Evolutionary conservation across 1,140 invertebrate genomes (phyloP).

Genomic region (Myzus persicae): DNA sequence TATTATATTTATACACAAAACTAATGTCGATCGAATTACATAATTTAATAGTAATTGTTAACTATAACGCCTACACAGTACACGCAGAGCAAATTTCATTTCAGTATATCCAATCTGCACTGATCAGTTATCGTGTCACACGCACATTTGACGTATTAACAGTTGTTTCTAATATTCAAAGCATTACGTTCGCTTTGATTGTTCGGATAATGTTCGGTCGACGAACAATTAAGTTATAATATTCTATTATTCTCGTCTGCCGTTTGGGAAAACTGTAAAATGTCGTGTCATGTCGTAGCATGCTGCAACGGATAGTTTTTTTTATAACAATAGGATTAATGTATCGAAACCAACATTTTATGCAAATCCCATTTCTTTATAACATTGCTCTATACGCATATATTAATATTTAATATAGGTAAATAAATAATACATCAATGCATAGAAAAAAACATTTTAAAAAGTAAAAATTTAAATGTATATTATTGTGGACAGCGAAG

Average conservation of each 20-base stretch:
- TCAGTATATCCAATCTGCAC: background rate
- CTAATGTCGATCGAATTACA: background rate
- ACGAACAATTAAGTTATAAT: background rate
- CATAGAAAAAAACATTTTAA: background rate
- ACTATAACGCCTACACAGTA: too few relatives aligned
- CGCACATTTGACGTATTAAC: slow-evolving; percentile 13
- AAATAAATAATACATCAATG: background rate
- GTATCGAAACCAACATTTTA: slow-evolving; percentile 1
- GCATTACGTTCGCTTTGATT: slow-evolving; percentile 31
- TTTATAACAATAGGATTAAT: background rate
- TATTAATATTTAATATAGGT: background rate
- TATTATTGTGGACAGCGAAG: too few relatives aligned
- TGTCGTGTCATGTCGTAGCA: background rate
- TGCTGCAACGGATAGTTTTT: background rate
- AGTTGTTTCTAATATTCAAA: slow-evolving; percentile 4
- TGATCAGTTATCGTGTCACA: slow-evolving; percentile 5
- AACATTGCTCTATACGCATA: background rate
- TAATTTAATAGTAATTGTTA: slow-evolving; percentile 9
- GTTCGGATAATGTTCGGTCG: background rate
- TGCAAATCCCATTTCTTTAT: background rate
- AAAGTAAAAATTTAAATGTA: too few relatives aligned
- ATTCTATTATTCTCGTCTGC: background rate
- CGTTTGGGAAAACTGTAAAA: background rate
- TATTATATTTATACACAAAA: background rate
- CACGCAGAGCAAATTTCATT: background rate